Evolutionary conservation across 2,888 invertebrate genomes (phyloP), one percentile per base, ranked within the genome.

Genomic region (Lepidochitona cinerea): DNA sequence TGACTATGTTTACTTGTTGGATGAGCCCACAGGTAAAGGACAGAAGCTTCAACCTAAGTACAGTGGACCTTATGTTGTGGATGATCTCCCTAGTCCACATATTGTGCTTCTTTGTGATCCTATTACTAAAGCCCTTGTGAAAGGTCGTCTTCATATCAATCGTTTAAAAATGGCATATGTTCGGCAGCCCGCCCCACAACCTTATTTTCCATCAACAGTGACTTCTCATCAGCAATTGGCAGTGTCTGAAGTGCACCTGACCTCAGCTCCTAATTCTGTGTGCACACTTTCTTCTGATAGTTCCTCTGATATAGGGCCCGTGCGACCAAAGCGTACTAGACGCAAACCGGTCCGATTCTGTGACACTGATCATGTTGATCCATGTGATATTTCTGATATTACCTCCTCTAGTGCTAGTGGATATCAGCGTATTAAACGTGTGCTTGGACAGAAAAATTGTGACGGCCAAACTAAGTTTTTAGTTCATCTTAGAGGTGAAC

Each of bases 131-230:
- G 71, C 68, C n/a, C 36, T 65, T 18, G 49, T 71, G 29, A 69
- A 71, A 37, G 53, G 75, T 14, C 73, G 75, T 14, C 36, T 79
- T 12, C 78, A 79, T 68, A 53, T 81, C 33, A 72, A 77, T 36
- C 66, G 78, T 53, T 70, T 81, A 1, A 79, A 81, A 70, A 37
- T 72, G 29, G 77, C 78, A 29, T 75, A 77, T 73, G 75, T 79
- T 29, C 54, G 79, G 14, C 69, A 74, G 7, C 76, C 79, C 3
- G 36, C 2, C 7, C 77, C 77, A 12, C n/a, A 68, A 29, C 54
- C 70, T 35, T 76, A 77, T 68, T 74, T n/a, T n/a, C 37, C 37
- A 14, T 36, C 37, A 36, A 59, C 59, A 26, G 59, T 59, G 18
- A 29, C 59, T n/a, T n/a, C n/a, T n/a, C n/a, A n/a, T n/a, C n/a